Base-by-base conservation (phyloP, 2,113 vertebrate genomes). In the Xenopus laevis region DNA sequence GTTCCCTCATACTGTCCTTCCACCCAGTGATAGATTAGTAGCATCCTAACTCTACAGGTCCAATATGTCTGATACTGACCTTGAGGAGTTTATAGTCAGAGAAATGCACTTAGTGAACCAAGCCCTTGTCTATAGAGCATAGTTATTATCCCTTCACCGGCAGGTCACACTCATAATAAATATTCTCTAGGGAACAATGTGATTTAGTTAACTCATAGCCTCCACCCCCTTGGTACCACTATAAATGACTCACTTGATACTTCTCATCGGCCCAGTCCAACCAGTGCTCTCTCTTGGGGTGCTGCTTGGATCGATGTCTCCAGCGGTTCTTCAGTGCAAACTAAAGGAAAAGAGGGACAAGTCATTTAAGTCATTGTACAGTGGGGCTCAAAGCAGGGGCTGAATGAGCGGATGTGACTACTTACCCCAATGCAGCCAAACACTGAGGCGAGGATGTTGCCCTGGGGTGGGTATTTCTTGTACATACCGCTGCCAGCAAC, bases 231-330 rank as follows among this genome's bases (percentile, higher is more conserved):
- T 40, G 33, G 33, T 6, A 6, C 33, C 33, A 6, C 5, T 40
- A 16, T 50, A 50, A 27, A 68, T 15, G 0, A 27, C 87, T 89
- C 88, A 99, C 97, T 0, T 95, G 83, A 74, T 97, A 97, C 62
- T 94, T 96, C 76, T 96, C 95, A 63, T 93, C 88, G 0, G 97
- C 96, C 97, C 97, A 99, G 82, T 99, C 97, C 78, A 99, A 62
- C 97, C 97, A 99, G 85, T 99, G 97, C 2, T 83, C 84, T 81
- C 89, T 90, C 84, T 88, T 88, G 9, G 90, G 83, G 77, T 88
- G 83, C 7, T 85, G 21, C 69, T 1, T 83, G 3, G 89, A 88
- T 20, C 83, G 87, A 77, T 91, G 91, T 71, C 75, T 92, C 84
- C 93, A 92, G 10, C 93, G 92, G 78, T 93, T 97, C 73, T 82